Evolutionary conservation across 2,888 invertebrate species (phyloP).

Genomic region (Drosophila buzzatii): DNA sequence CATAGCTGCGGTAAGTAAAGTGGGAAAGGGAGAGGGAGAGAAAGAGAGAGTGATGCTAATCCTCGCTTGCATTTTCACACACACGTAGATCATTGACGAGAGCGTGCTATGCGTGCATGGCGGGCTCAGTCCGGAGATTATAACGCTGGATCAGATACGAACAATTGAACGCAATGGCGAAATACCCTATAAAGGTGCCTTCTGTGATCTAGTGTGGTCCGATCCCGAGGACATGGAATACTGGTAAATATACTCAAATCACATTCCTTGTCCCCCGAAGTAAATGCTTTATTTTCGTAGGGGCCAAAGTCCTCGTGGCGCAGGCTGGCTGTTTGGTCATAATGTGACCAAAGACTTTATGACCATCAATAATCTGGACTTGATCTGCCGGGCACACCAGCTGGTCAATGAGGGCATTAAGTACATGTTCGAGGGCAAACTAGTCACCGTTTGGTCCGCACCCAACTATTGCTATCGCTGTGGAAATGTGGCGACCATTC

Average conservation of each 20-base stretch:
- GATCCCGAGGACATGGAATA: constrained; percentile 98
- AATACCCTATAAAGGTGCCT: constrained; percentile 99
- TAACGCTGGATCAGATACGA: constrained; percentile 98
- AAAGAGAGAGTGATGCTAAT: neutral
- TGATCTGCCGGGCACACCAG: constrained; percentile 99
- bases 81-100: constrained; percentile 93
- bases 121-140: constrained; percentile 98
- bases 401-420: constrained; percentile 99
- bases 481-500: constrained; percentile 98
- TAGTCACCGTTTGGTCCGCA: constrained; percentile 99
- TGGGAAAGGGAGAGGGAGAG: neutral
- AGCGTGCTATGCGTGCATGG: constrained; percentile 98
- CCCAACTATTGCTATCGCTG: constrained; percentile 99
- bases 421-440: constrained; percentile 98
- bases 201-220: constrained; percentile 99
- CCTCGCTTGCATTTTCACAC: neutral
- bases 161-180: constrained; percentile 98
- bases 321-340: constrained; percentile 98
- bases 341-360: constrained; percentile 97
- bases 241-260: constrained; percentile 87
- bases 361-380: constrained; percentile 94
- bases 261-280: neutral
- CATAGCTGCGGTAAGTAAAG: constrained; percentile 92
- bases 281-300: constrained; percentile 66
- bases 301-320: constrained; percentile 97